phyloP scores from a whole-genome alignment of 2,888 invertebrate genomes.

The Teleogryllus oceanicus region DNA sequence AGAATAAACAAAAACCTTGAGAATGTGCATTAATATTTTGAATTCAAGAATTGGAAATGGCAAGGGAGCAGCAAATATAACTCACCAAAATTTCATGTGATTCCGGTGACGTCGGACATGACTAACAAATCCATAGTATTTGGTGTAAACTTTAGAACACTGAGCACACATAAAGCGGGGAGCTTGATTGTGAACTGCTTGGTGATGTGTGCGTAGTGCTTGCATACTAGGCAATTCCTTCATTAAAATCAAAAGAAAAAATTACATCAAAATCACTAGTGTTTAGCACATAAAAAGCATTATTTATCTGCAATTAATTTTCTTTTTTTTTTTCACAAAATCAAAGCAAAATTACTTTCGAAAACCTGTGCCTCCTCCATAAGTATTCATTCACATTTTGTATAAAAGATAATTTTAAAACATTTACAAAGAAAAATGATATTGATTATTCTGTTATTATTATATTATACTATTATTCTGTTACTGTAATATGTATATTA shows the following conservation, averaged over 20 bases:
- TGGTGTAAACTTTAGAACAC: conserved; percentile 61
- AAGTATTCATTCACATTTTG: no score
- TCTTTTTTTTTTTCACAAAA: no score
- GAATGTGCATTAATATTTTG: background rate
- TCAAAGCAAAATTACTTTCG: no score
- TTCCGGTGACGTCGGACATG: conserved; percentile 63
- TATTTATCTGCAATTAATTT: no score
- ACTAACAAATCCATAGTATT: conserved; percentile 60
- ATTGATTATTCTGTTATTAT: background rate
- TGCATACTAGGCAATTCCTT: conserved; percentile 47
- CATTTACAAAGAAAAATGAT: background rate
- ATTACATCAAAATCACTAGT: background rate
- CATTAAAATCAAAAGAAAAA: conserved; percentile 11
- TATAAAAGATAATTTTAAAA: background rate
- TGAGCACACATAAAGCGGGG: conserved; percentile 64
- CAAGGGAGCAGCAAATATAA: conserved; percentile 36
- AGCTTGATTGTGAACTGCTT: conserved; percentile 59
- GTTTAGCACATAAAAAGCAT: no score
- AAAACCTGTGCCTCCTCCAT: no score
- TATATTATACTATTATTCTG: background rate
- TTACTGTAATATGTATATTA: no score
- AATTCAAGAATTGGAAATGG: background rate
- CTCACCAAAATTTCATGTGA: conserved; percentile 56
- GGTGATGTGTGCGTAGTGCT: conserved; percentile 59
- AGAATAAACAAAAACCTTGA: no score